phyloP scores from a whole-genome alignment of 2,797 vertebrate genomes.

The Hyperoplus lanceolatus region DNA sequence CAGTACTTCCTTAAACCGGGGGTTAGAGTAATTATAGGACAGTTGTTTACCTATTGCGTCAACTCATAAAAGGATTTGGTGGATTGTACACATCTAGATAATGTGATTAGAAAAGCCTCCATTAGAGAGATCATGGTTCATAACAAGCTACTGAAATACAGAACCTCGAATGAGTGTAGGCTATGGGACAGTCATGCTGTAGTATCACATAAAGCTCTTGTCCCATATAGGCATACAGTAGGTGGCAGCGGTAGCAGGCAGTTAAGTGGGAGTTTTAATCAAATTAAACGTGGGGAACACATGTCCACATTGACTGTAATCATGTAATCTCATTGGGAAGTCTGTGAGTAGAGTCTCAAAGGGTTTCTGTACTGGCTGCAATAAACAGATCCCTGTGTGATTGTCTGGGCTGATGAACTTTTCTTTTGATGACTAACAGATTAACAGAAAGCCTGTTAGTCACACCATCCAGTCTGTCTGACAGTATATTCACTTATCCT shows the following conservation, averaged over 20 bases:
- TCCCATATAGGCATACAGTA: slow-evolving; percentile 50
- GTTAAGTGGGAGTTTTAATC: slow-evolving; percentile 71
- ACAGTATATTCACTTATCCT: slow-evolving; percentile 20
- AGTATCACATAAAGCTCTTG: slow-evolving; percentile 5
- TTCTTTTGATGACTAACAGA: slow-evolving; percentile 53
- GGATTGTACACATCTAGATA: not conserved
- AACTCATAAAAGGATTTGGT: slow-evolving; percentile 6
- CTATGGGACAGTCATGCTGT: not conserved
- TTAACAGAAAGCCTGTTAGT: slow-evolving; percentile 52
- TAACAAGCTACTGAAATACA: not conserved
- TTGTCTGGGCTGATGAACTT: slow-evolving; percentile 47
- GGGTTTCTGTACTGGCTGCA: slow-evolving; percentile 27
- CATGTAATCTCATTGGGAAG: slow-evolving; percentile 75
- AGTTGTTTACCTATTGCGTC: not conserved
- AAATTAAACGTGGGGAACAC: slow-evolving; percentile 65
- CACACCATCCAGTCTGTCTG: slow-evolving; percentile 36
- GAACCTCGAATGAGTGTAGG: not conserved
- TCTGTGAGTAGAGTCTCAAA: slow-evolving; percentile 54
- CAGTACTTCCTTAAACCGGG: not conserved
- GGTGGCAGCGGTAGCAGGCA: slow-evolving; percentile 27
- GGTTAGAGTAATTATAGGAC: not conserved
- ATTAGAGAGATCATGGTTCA: not conserved
- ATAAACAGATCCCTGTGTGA: slow-evolving; percentile 57
- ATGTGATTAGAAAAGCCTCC: not conserved
- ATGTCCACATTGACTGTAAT: slow-evolving; percentile 69